Evolutionary conservation across 2,113 vertebrate genomes (phyloP).

Genomic region (Actenoides hombroni): DNA sequence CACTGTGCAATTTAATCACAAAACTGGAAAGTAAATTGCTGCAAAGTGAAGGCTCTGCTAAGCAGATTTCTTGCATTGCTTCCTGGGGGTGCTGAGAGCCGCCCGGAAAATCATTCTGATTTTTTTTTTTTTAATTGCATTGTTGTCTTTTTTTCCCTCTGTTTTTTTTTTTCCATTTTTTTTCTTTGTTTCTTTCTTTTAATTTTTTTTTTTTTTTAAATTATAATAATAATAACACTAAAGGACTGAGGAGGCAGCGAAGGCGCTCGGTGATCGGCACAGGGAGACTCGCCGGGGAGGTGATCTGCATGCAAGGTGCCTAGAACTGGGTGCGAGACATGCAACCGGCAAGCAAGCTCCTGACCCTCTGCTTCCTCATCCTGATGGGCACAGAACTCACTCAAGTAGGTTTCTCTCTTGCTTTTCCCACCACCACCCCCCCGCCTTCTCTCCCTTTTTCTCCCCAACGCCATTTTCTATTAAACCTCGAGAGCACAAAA

Average conservation of each 20-base stretch:
- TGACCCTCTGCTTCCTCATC: conserved; percentile 90
- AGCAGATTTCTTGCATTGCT: conserved; percentile 74
- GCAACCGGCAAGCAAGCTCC: conserved; percentile 91
- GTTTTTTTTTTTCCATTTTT: background rate
- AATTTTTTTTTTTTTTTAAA: background rate
- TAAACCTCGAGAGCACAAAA: background rate
- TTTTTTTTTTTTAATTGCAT: background rate
- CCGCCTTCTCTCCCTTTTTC: background rate
- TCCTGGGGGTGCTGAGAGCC: conserved; percentile 78
- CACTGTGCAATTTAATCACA: too few relatives aligned
- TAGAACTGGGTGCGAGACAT: conserved; percentile 83
- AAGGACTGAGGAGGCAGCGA: conserved; percentile 33
- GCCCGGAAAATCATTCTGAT: background rate
- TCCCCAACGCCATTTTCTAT: conserved; percentile 78
- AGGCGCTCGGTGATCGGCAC: background rate
- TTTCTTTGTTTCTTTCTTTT: too few relatives aligned
- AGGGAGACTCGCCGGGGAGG: conserved; percentile 43
- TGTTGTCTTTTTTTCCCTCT: background rate
- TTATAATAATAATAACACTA: conserved; percentile 11
- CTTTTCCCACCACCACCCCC: background rate
- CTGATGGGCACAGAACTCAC: conserved; percentile 97
- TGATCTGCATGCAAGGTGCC: conserved; percentile 82
- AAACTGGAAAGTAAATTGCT: too few relatives aligned
- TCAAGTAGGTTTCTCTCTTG: conserved; percentile 84
- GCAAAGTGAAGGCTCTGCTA: conserved; percentile 78